Evolutionary conservation across 2,113 vertebrate genomes (phyloP), one percentile per base, ranked within the genome.

Genomic region (Esox niger): DNA sequence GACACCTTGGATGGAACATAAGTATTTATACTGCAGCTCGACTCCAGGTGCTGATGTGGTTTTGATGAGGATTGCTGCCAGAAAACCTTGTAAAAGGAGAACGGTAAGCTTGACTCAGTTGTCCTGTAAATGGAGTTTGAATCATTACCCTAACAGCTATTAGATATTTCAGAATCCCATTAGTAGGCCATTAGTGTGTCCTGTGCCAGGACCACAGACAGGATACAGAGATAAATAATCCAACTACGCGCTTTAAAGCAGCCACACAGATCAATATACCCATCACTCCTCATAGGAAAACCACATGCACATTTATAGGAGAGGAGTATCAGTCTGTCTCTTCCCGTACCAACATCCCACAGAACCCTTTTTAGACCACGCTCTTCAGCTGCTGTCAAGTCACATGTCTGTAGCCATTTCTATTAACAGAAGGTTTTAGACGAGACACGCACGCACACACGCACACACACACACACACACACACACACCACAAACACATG

Each of bases 1-100:
- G 54, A 71, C 69, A 55, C 63, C 49, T 47, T 59, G 56, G 59
- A 74, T 70, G 54, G 69, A 64, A 54, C 59, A 66, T 47, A 66
- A 67, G 62, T 77, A 77, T 72, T 82, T 72, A 64, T 74, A 69
- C 35, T 68, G 47, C 46, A 66, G 59, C 38, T n/a, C 32, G 54
- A 55, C 49, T 17, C 29, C 54, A 65, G 47, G 71, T 69, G 62
- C 61, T 47, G 49, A 76, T 62, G 49, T 68, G 60, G 17, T 64
- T n/a, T 52, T 52, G 17, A 15, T 43, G 38, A 4, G 38, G 38
- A 43, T 15, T 43, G 38, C 38, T 43, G 38, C 38, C 38, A 43
- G 38, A 43, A 43, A 43, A 43, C 38, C 38, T 43, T 43, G 38
- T 43, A 1, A 43, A 43, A n/a, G n/a, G n/a, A n/a, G n/a, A n/a